Base-by-base conservation (phyloP, 2,113 vertebrate genomes). In the Macroglossus sobrinus region DNA sequence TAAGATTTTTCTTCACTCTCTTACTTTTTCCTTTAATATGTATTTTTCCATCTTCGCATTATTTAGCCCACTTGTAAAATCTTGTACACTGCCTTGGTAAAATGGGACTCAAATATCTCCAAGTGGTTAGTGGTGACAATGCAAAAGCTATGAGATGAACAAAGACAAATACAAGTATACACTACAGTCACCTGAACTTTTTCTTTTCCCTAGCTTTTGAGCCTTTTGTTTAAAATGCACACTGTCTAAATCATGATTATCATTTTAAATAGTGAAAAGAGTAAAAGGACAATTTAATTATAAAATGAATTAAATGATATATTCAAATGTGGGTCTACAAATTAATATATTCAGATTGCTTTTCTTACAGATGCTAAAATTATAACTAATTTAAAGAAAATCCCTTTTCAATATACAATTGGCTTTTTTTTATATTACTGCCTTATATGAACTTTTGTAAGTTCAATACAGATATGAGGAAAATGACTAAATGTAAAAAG, bases 231-330 rank as follows among this genome's bases (percentile, higher is more conserved):
- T 93, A 72, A 93, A 93, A 91, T 61, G 53, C 18, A 84, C n/a
- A 64, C 61, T 79, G 38, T 38, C 47, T 90, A 90, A 92, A 92
- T 85, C 18, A 59, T 72, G 13, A 85, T 19, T 68, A 79, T 53
- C 38, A 57, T 85, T 95, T 95, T 85, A 93, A 64, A 68, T 40
- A 68, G n/a, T 57, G 30, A 95, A 53, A 24, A 74, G 7, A 71
- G 1, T 82, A 93, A 87, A 94, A 91, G 53, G 22, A 64, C 24
- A 92, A 92, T 64, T 45, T 38, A 80, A 82, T 35, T 93, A 69
- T 22, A 75, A 95, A 90, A 61, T 93, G 22, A 96, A 84, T 76
- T 80, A 84, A 94, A 80, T 43, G 15, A 55, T 57, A 94, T 7
- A 43, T 12, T 89, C 26, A 69, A 95, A 81, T 45, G 33, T 78